phyloP scores from a whole-genome alignment of 1,140 invertebrate species.

The Neodiprion fabricii region DNA sequence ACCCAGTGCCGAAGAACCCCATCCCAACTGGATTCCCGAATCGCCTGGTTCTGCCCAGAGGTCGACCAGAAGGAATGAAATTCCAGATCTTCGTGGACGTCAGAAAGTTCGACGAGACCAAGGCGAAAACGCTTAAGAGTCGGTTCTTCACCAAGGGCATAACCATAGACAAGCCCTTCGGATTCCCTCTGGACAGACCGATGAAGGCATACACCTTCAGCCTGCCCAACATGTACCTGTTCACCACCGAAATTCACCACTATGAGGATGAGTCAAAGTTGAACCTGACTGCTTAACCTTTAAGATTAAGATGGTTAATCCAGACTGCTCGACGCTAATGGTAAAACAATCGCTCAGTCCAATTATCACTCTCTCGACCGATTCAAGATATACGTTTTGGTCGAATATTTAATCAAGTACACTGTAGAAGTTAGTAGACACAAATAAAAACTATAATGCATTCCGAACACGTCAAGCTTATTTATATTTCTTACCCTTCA shows the following conservation, averaged over 20 bases:
- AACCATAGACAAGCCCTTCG: constrained; percentile 58
- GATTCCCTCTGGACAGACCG: constrained; percentile 73
- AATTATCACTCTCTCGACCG: too few species aligned
- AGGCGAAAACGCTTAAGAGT: constrained; percentile 28
- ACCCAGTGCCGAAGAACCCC: constrained; percentile 13
- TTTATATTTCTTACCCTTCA: too few species aligned
- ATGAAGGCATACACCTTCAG: constrained; percentile 64
- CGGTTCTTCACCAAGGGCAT: constrained; percentile 41
- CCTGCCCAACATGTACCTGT: constrained; percentile 71
- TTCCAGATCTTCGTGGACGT: constrained; percentile 72
- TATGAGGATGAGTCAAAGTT: constrained; percentile 44
- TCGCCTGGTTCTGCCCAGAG: constrained; percentile 72
- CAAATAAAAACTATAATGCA: too few species aligned
- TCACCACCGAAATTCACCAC: constrained; percentile 70
- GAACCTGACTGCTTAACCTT: background rate
- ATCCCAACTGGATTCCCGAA: constrained; percentile 65
- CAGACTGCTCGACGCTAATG: background rate
- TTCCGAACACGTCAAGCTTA: too few species aligned
- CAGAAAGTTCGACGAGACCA: constrained; percentile 56
- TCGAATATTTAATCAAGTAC: too few species aligned
- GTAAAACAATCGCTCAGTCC: too few species aligned
- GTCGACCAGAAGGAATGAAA: constrained; percentile 67
- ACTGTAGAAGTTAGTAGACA: too few species aligned
- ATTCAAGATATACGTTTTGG: too few species aligned
- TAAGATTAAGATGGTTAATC: background rate